phyloP scores from a whole-genome alignment of 2,797 vertebrate genomes.

The Masticophis lateralis region DNA sequence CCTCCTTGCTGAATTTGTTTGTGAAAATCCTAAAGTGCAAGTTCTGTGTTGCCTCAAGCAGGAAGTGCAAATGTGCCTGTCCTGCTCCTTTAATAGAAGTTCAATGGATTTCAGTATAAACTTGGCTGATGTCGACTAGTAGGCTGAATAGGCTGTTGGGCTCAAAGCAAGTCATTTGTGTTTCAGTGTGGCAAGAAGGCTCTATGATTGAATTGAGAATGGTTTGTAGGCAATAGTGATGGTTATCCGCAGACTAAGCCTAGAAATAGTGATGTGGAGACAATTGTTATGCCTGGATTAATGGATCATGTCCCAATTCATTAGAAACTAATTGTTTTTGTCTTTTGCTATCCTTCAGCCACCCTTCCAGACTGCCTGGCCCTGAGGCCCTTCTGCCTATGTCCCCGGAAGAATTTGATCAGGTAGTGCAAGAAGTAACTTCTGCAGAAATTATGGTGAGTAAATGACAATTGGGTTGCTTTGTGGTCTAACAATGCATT shows the following conservation, averaged over 20 bases:
- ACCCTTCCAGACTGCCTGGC: conserved; percentile 76
- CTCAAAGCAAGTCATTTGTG: background rate
- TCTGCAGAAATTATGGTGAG: conserved; percentile 83
- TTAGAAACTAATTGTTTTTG: background rate
- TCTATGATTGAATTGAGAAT: background rate
- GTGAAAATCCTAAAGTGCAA: background rate
- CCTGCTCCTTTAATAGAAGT: background rate
- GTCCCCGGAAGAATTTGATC: conserved; percentile 86
- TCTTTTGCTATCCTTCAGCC: conserved; percentile 58
- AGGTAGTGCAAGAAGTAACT: conserved; percentile 75
- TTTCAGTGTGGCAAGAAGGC: background rate
- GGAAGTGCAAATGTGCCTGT: background rate
- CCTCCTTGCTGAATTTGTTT: background rate
- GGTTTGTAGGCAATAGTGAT: background rate
- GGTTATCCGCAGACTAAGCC: background rate
- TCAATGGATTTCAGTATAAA: too few relatives aligned
- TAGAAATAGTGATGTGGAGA: background rate
- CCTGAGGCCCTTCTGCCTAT: conserved; percentile 84
- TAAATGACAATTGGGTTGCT: background rate
- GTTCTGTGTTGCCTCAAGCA: background rate
- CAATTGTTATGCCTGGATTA: background rate
- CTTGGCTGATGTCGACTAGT: background rate
- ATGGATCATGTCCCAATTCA: background rate
- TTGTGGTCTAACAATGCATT: background rate
- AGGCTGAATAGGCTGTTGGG: background rate